Evolutionary conservation across 2,888 invertebrate species (phyloP).

Genomic region (Yponomeuta evonymella): DNA sequence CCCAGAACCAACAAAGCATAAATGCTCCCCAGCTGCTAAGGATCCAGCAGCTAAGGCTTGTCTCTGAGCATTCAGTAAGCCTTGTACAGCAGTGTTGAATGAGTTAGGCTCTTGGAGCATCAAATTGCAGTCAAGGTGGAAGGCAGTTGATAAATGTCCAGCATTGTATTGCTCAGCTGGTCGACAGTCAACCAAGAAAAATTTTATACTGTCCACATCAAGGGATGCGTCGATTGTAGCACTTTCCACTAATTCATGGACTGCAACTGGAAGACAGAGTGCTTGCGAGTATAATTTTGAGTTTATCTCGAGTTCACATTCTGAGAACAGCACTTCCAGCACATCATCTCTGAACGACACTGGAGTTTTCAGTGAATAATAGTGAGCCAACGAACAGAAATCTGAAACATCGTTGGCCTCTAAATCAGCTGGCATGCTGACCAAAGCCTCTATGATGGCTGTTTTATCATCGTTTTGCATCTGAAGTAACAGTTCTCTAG

Average conservation of each 20-base stretch:
- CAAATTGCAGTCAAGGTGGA: conserved; percentile 97
- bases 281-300: conserved; percentile 85
- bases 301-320: conserved; percentile 73
- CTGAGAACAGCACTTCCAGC: conserved; percentile 79
- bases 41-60: conserved; percentile 92
- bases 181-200: conserved; percentile 97
- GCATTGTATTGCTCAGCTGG: conserved; percentile 98
- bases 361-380: conserved; percentile 95
- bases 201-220: conserved; percentile 83
- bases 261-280: conserved; percentile 96
- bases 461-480: conserved; percentile 84
- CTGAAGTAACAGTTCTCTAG: conserved; percentile 88
- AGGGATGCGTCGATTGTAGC: conserved; percentile 78
- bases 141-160: conserved; percentile 97
- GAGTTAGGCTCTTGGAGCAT: conserved; percentile 98
- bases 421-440: conserved; percentile 88
- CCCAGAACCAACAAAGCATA: conserved; percentile 96
- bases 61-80: conserved; percentile 90
- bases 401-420: conserved; percentile 97
- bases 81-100: conserved; percentile 95
- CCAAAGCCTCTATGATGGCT: conserved; percentile 80
- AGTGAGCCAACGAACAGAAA: conserved; percentile 97
- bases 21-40: conserved; percentile 89
- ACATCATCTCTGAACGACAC: conserved; percentile 92
- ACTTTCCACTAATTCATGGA: conserved; percentile 92